Base-by-base conservation (phyloP, 2,797 vertebrate species). In the Aselliscus stoliczkanus region DNA sequence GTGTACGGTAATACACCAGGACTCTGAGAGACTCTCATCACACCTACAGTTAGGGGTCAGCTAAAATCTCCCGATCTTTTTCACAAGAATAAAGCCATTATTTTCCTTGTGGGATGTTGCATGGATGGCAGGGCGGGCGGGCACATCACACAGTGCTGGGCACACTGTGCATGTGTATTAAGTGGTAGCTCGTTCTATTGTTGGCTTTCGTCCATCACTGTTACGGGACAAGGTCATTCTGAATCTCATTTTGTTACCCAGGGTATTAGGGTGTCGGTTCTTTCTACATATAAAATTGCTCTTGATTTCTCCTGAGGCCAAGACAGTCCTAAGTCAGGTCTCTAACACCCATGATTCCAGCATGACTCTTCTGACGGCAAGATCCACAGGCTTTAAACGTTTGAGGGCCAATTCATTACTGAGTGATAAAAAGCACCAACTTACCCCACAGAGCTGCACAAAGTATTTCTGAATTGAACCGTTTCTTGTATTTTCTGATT, bases 401-500 rank as follows among this genome's bases (percentile, higher is more conserved):
- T 80, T 50, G 50, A 58, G 62, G 47, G 50, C 47, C 27, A 62
- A 21, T 52, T 83, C 60, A 80, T 60, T 72, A 76, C 60, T 4
- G 6, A 94, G 52, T 3, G 3, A 23, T 12, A 80, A 47, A 86
- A 72, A 94, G 27, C 34, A 81, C 34, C 67, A 88, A 88, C 98
- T 99, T 98, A 99, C 99, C 99, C 99, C 99, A 99, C 0, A 99
- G 98, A 20, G 99, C 99, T 0, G 99, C 99, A 72, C 99, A 99
- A 50, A 99, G 99, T 97, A 99, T 99, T 99, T 99, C 99, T 0
- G 99, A 99, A 98, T 99, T 99, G 98, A 99, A 99, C 96, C 99
- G 99, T 86, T 99, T 99, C 99, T 99, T 99, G 98, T 99, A 99
- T 93, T 99, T 99, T 52, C 99, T 99, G 97, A 99, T 99, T 99